Evolutionary conservation across 2,113 vertebrate genomes (phyloP).

Genomic region (Corythornis cristatus): DNA sequence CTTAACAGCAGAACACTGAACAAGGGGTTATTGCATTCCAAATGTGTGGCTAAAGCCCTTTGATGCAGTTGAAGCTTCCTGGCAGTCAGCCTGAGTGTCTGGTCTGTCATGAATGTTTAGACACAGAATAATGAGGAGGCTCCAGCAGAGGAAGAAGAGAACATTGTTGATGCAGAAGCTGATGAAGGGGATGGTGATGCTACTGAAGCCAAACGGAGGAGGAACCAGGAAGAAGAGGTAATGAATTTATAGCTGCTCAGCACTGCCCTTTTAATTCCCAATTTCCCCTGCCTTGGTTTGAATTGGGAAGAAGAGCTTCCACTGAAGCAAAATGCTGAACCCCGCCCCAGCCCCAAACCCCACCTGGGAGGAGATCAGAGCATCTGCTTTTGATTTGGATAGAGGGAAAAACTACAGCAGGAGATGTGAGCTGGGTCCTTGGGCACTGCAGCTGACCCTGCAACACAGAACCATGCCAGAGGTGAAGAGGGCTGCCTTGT

Average conservation of each 20-base stretch:
- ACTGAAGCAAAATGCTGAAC: background rate
- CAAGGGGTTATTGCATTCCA: background rate
- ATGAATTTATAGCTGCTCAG: background rate
- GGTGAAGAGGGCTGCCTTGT: background rate
- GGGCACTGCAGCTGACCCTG: background rate
- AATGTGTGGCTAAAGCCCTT: background rate
- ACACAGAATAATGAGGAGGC: slow-evolving; percentile 59
- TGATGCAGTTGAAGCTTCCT: background rate
- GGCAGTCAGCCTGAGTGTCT: background rate
- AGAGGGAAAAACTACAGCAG: background rate
- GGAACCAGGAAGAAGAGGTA: slow-evolving; percentile 94
- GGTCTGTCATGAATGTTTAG: background rate
- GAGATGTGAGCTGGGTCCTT: background rate
- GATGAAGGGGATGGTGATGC: slow-evolving; percentile 94
- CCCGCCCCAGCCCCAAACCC: accelerated
- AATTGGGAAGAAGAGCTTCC: background rate
- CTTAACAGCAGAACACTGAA: background rate
- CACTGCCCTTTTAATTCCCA: background rate
- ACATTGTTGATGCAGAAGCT: slow-evolving; percentile 84
- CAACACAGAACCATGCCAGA: background rate
- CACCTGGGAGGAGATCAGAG: background rate
- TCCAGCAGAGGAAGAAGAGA: slow-evolving; percentile 75
- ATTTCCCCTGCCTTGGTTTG: background rate
- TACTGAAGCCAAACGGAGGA: slow-evolving; percentile 83
- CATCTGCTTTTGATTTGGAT: background rate